Percentiles rank a stretch among this genome's conserved stretches.
phyloP scores from a whole-genome alignment of 1,140 invertebrate species.

The Musca vetustissima region DNA sequence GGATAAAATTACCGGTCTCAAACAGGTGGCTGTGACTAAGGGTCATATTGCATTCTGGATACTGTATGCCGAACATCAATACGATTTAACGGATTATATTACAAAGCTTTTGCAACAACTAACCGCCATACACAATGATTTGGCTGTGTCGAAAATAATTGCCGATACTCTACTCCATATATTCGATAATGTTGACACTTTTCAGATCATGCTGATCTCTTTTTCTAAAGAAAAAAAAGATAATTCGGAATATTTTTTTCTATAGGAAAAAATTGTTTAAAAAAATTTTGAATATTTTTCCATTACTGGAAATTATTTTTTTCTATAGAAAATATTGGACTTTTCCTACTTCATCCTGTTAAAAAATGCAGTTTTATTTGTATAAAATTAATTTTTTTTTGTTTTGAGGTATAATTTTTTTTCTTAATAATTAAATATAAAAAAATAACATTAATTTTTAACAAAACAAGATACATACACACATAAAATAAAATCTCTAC shows the following conservation, averaged over 20 bases:
- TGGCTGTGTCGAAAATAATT: conserved; percentile 38
- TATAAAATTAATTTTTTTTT: too few relatives aligned
- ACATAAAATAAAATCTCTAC: not conserved
- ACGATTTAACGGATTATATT: conserved; percentile 41
- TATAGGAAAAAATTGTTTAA: too few relatives aligned
- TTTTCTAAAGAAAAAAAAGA: too few relatives aligned
- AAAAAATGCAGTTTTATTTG: too few relatives aligned
- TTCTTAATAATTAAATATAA: too few relatives aligned
- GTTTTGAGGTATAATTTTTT: too few relatives aligned
- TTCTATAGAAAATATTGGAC: too few relatives aligned
- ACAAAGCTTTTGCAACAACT: conserved; percentile 44
- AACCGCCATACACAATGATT: conserved; percentile 37
- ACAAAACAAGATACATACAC: not conserved
- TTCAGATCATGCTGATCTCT: too few relatives aligned
- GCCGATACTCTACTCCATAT: conserved; percentile 36
- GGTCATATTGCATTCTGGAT: conserved; percentile 50
- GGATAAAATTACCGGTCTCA: conserved; percentile 41
- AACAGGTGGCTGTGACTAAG: conserved; percentile 42
- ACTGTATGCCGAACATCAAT: conserved; percentile 38
- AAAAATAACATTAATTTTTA: conserved; percentile 4
- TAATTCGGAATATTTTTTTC: too few relatives aligned
- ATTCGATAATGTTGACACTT: conserved; percentile 43
- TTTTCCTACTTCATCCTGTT: too few relatives aligned
- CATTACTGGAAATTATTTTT: too few relatives aligned
- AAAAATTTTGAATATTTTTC: too few relatives aligned